phyloP scores from a whole-genome alignment of 2,888 invertebrate species.

The Thelaira solivaga region DNA sequence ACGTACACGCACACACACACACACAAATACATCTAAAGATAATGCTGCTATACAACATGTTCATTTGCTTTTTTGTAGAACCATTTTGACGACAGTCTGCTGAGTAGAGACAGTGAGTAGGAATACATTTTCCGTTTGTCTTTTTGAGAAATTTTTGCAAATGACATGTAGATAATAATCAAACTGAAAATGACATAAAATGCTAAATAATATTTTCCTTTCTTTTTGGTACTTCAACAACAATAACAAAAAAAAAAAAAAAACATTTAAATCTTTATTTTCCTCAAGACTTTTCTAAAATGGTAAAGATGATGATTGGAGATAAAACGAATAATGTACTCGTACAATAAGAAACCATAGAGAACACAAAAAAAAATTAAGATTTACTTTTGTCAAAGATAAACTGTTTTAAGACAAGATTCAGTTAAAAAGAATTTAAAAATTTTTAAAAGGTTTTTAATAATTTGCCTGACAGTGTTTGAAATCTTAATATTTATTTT shows the following conservation, averaged over 20 bases:
- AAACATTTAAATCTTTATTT: slow-evolving; percentile 29
- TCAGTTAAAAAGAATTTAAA: not conserved
- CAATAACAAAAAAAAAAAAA: too few species aligned
- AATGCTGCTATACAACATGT: not conserved
- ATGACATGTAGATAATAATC: slow-evolving; percentile 49
- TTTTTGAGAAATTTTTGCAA: slow-evolving; percentile 28
- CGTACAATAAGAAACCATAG: not conserved
- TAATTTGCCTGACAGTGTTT: too few species aligned
- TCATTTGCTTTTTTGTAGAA: slow-evolving; percentile 2
- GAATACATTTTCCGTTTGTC: slow-evolving; percentile 14
- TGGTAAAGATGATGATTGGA: slow-evolving; percentile 5
- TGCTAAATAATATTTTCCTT: slow-evolving; percentile 21
- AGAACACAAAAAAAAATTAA: not conserved
- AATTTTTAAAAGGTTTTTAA: not conserved
- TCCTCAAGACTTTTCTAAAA: slow-evolving; percentile 8
- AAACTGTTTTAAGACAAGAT: not conserved
- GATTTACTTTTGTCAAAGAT: not conserved
- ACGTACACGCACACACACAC: not conserved
- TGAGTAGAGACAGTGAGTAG: too few species aligned
- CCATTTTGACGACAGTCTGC: slow-evolving; percentile 41
- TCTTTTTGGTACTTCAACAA: too few species aligned
- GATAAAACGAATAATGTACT: slow-evolving; percentile 7
- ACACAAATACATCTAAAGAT: not conserved
- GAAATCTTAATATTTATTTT: too few species aligned
- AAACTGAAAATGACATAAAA: slow-evolving; percentile 50